Base-by-base conservation (phyloP, 1,140 invertebrate genomes). In the Mizuhopecten yessoensis region DNA sequence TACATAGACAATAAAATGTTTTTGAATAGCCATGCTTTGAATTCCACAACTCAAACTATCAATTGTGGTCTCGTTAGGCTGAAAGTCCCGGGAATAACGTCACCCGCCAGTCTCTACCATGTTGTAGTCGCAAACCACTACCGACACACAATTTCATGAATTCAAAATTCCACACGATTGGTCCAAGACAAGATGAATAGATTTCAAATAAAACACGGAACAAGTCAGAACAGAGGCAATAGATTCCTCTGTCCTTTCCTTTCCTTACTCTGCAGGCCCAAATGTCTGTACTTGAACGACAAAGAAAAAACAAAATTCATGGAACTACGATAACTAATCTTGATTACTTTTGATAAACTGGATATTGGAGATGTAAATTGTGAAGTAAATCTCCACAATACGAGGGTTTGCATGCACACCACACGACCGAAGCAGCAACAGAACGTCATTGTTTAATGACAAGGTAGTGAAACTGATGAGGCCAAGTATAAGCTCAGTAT, bases 1-100 rank as follows among this genome's bases (percentile, higher is more conserved):
- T 75, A 75, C n/a, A 75, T 75, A 75, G 57, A 75, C 57, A 75
- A 75, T 75, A 75, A 75, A 75, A 75, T 75, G 57, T 29, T 75
- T 75, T 75, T 75, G 23, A 75, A 75, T 75, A n/a, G 57, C 57
- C 57, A 75, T 75, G 57, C 57, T 75, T 75, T 75, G 57, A 75
- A 75, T 75, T 75, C 57, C 11, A 17, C 20, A 75, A n/a, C 57
- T 75, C 57, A 3, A 29, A 29, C 57, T 29, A 75, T 75, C 57
- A 75, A 75, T 75, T 75, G 57, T 75, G 57, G n/a, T 13, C 57
- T 75, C 11, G 57, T 75, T 75, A 29, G 57, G n/a, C 57, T 75
- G 57, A 7, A n/a, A 17, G 5, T 29, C n/a, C n/a, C 5, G 57
- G n/a, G 29, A 75, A 29, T 29, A 75, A 75, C n/a, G 57, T 75